phyloP scores from a whole-genome alignment of 2,113 vertebrate genomes.

The Amphiprion percula region DNA sequence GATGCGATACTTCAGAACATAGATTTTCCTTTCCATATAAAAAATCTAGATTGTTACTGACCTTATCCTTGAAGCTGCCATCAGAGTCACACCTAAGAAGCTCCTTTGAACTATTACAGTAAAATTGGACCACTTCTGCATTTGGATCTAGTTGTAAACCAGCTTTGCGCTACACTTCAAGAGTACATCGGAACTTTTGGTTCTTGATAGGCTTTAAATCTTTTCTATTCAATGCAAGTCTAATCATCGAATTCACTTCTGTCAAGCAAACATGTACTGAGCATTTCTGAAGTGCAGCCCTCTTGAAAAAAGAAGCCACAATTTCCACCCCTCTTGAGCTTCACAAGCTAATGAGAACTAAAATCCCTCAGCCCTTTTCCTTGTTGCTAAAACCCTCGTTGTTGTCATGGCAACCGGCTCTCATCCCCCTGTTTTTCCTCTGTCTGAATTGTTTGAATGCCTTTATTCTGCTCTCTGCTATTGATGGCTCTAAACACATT shows the following conservation, averaged over 20 bases:
- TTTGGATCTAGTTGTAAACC: not conserved
- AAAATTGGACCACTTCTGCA: not conserved
- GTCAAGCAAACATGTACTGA: conserved; percentile 1
- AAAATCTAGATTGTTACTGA: no score
- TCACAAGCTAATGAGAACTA: conserved; percentile 56
- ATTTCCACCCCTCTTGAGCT: conserved; percentile 42
- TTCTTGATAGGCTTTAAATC: not conserved
- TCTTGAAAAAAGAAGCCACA: not conserved
- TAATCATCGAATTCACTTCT: conserved; percentile 11
- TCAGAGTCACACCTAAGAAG: no score
- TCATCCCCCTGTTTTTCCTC: not conserved
- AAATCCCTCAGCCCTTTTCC: conserved; percentile 31
- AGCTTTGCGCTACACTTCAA: not conserved
- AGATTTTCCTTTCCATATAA: no score
- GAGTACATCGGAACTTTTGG: not conserved
- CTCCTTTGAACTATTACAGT: no score
- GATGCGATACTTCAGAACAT: no score
- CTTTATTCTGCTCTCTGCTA: conserved; percentile 14
- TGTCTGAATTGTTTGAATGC: conserved; percentile 42
- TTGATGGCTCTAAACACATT: conserved; percentile 12
- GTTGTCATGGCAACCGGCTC: conserved; percentile 53
- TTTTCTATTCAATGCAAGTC: not conserved
- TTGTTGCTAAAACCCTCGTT: conserved; percentile 56
- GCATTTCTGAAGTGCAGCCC: conserved; percentile 27
- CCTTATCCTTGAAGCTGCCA: no score